Conservation (phyloP, 2,113 vertebrate genomes). For the Rhizomys pruinosus region DNA sequence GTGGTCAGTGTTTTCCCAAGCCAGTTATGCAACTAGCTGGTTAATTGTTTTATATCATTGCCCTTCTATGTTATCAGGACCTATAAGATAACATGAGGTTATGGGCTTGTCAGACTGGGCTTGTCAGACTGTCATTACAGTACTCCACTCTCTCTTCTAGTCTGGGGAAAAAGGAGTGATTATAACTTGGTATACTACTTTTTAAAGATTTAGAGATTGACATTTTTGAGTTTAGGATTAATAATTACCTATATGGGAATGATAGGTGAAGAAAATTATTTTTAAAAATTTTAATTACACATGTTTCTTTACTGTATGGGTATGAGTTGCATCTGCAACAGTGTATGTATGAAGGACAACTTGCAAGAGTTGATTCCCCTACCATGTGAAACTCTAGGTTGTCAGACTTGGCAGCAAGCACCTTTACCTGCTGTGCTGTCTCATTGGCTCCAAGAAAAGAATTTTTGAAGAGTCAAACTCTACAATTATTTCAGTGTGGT, state of each 20-base stretch:
- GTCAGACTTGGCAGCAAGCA: too few species aligned
- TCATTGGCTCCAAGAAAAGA: background rate
- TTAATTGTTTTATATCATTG: background rate
- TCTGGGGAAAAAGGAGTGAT: background rate
- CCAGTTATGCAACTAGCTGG: background rate
- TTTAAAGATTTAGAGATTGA: background rate
- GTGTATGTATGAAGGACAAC: too few species aligned
- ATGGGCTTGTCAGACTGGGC: too few species aligned
- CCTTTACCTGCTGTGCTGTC: too few species aligned
- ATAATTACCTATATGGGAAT: background rate
- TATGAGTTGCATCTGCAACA: too few species aligned
- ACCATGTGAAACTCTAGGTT: too few species aligned
- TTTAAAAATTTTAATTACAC: too few species aligned
- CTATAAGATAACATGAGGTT: background rate
- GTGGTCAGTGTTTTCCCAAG: background rate
- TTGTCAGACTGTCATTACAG: background rate
- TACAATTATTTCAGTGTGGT: background rate
- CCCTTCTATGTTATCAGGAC: background rate
- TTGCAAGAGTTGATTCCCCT: too few species aligned
- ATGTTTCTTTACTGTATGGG: too few species aligned
- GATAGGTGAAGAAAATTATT: background rate
- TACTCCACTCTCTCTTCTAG: background rate
- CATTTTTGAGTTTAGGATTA: background rate
- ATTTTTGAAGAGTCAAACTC: conserved; percentile 14
- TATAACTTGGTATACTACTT: background rate